Evolutionary conservation across 2,113 vertebrate genomes (phyloP), one percentile per base, ranked within the genome.

Genomic region (Phylloscopus trochiloides): DNA sequence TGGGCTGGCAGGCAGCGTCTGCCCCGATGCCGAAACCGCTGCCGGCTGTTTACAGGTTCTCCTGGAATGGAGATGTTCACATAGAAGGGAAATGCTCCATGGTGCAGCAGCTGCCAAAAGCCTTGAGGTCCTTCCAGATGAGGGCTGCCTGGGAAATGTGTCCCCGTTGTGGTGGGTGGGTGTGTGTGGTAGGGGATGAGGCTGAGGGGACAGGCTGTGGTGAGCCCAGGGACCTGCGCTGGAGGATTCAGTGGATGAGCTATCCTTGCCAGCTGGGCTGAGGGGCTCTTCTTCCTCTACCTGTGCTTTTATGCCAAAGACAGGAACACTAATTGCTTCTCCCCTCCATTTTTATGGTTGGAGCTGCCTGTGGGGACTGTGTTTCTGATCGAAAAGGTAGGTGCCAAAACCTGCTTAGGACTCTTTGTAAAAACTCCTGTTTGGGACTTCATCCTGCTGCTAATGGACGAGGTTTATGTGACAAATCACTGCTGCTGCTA

Each of bases 121-220:
- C 52, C 42, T 31, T 9, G 68, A 77, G 72, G 48, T 86, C 31
- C 34, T 89, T 85, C 42, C 0, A 5, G 29, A 38, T 12, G 73
- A 85, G 26, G 16, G 12, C 17, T 80, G 76, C 7, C 38, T 36
- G 32, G 57, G 40, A 62, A 73, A n/a, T 7, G 6, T 1, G 15
- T 45, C 17, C 51, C 15, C 0, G 1, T 5, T 34, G 72, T 0
- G 2, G 45, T 17, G 67, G 62, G 10, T 51, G 66, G 25, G 15
- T 72, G 67, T 4, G 34, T 40, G 62, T 4, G 57, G 8, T 20
- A 24, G n/a, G 31, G 71, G 58, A 14, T 12, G 59, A 83, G 75
- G 54, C 26, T 34, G 43, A 54, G 18, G 42, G 34, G 6, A 45
- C 15, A 21, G 45, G 59, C 7, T 0, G 4, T 34, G 48, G 14